These are phyloP conservation scores for Apaloderma vittatum DNA, from an alignment of 2,113 vertebrate genomes.

Conservation along the genomic window DNA sequence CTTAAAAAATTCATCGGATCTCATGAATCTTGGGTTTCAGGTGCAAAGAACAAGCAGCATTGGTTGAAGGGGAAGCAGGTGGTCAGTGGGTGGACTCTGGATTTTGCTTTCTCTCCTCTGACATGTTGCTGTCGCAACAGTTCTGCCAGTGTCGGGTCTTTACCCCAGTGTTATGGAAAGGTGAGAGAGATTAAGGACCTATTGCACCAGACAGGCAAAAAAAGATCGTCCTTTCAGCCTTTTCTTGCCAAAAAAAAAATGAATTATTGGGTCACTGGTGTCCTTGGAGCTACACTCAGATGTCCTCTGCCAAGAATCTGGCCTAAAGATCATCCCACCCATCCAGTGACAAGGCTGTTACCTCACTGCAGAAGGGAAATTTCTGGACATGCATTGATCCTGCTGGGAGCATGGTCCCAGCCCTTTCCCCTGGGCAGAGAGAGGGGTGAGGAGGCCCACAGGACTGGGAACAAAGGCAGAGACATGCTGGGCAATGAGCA, in stretches of 20 bases:
- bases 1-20: neutral
- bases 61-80: rapidly evolving
- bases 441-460: neutral
- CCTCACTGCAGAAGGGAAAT: neutral
- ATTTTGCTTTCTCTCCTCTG: neutral
- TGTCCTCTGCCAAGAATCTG: neutral
- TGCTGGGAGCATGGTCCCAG: rapidly evolving
- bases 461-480: neutral
- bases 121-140: neutral
- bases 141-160: rapidly evolving
- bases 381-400: neutral
- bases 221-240: neutral
- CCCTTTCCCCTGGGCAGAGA: neutral
- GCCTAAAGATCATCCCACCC: neutral
- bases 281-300: neutral
- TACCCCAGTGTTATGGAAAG: neutral
- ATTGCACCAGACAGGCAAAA: neutral
- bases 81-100: neutral
- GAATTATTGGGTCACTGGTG: rapidly evolving
- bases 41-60: rapidly evolving
- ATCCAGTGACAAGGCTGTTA: rapidly evolving
- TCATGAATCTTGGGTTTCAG: neutral
- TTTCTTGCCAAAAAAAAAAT: neutral
- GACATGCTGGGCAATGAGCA: neutral
- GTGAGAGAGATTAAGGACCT: neutral